Base-by-base conservation (phyloP, 1,140 invertebrate species). In the Hyposmocoma kahamanoa region DNA sequence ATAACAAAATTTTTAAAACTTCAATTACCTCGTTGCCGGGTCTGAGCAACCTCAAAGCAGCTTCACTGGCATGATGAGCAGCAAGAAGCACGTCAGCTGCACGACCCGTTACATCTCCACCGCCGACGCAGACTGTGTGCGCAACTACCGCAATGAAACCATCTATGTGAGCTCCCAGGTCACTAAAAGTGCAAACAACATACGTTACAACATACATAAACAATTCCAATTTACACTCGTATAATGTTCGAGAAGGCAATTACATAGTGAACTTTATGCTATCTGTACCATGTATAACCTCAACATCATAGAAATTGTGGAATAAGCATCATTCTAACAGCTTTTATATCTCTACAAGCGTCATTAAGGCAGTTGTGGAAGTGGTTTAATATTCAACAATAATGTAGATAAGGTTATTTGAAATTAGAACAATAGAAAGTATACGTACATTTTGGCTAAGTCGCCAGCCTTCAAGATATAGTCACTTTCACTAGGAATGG, bases 141-240 rank as follows among this genome's bases (percentile, higher is more conserved):
- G 97, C 98, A 20, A 97, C 97, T 43, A 99, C 97, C 46, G 98
- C 98, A 79, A 99, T 98, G 75, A 98, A 99, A 20, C 98, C 98
- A 92, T 99, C 98, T 70, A 99, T 93, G 84, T 99, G 98, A 53
- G 96, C 97, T 61, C 98, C 98, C 67, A 99, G 87, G 87, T 99
- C 98, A 82, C 96, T 98, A 67, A 48, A 91, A 90, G n/a, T n/a
- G n/a, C n/a, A n/a, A n/a, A n/a, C n/a, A n/a, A n/a, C n/a, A n/a
- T n/a, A n/a, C n/a, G n/a, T n/a, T n/a, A n/a, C n/a, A 71, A 32
- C 6, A 59, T 26, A 34, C 38, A 39, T 42, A 26, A 43, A 30
- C 45, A 20, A 15, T 24, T 47, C 32, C 3, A 53, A 21, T 38
- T 39, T 22, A 32, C 3, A 24, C 4, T 28, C 6, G 24, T 28